Percentiles rank a stretch among this genome's conserved stretches.
Conservation (phyloP, 2,113 vertebrate species). For the Tragelaphus buxtoni region DNA sequence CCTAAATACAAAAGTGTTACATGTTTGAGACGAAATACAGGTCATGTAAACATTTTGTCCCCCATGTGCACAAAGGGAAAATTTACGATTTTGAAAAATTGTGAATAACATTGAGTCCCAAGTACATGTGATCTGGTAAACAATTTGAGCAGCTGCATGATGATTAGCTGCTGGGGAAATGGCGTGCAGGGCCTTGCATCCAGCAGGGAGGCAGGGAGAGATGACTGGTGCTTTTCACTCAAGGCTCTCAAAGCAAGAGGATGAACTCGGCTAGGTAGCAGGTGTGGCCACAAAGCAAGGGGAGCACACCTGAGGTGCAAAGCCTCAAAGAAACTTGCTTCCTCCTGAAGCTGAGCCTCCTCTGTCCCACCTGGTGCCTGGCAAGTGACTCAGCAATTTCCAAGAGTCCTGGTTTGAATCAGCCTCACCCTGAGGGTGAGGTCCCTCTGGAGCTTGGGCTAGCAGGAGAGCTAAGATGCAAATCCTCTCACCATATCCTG, state of each 20-base stretch:
- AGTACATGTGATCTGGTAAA: neutral
- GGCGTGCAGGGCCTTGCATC: neutral
- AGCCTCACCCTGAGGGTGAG: neutral
- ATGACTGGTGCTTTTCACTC: neutral
- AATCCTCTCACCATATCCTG: neutral
- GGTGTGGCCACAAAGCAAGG: neutral
- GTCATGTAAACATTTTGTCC: neutral
- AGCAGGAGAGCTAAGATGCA: neutral
- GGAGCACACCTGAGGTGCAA: neutral
- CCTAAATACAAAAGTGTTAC: neutral
- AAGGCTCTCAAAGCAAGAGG: neutral
- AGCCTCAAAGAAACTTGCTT: neutral
- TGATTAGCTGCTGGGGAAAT: neutral
- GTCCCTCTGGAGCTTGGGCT: neutral
- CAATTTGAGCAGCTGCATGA: neutral
- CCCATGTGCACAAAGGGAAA: neutral
- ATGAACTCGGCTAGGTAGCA: neutral
- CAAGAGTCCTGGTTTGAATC: neutral
- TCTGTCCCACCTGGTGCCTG: neutral
- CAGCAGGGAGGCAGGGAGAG: neutral
- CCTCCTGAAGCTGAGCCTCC: neutral
- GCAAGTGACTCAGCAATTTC: conserved; percentile 46
- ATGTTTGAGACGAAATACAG: neutral
- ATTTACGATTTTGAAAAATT: neutral
- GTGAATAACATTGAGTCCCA: neutral